Evolutionary conservation across 1,140 invertebrate genomes (phyloP), one percentile per base, ranked within the genome.

Genomic region (Hypothenemus hampei): DNA sequence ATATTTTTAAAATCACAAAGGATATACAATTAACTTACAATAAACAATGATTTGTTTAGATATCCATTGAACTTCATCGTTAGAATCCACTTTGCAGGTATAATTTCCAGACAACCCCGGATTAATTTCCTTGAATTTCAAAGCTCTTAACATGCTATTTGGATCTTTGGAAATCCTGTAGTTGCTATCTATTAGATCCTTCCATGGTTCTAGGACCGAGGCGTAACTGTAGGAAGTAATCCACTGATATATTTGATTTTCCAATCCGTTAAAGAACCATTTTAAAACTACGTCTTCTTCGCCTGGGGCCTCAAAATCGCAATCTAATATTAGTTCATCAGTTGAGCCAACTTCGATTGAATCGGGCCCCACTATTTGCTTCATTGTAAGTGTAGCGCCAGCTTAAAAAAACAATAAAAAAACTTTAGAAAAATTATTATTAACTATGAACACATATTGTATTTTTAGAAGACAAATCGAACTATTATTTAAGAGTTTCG

Each of bases 181-280:
- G 13, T 8, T 60, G 4, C 44, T 15, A 48, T 68, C 66, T 11
- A 68, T 57, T 11, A 53, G 18, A 15, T 64, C 36, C 31, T 63
- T 66, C 5, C 65, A 55, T 4, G 20, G 18, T 11, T 58, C 54
- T 26, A 56, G 41, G 3, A 53, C 55, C 19, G 49, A 60, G 0
- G 57, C 57, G 1, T 40, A 24, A 0, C 19, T 18, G 15, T 22
- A 45, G 1, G 43, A 37, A 16, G 47, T 33, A 21, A 68, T 57
- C 66, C 66, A 68, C 44, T 68, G 66, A 40, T 66, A 68, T 3
- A 68, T 63, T 43, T 59, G 55, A 15, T 65, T 50, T 15, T 52
- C 47, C 11, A 59, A 18, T 7, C 61, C 63, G 33, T 67, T 61
- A 39, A 57, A 59, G 24, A 63, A 68, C 66, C 66, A 68, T 59